Percentiles rank a stretch among this genome's conserved stretches.
Conservation (phyloP, 2,113 vertebrate genomes). For the Sapayoa aenigma region DNA sequence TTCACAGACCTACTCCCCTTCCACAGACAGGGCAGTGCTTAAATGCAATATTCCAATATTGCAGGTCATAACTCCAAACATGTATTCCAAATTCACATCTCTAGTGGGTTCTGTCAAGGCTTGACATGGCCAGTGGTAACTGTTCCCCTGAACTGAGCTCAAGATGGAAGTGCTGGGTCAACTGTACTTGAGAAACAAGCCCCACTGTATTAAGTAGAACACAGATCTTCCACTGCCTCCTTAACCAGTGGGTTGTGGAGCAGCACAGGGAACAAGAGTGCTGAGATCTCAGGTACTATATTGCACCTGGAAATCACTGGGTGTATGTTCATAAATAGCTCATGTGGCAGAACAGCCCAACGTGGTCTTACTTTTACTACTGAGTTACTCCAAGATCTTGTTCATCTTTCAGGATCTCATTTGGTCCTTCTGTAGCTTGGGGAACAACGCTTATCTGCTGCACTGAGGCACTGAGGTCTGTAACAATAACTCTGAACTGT, state of each 20-base stretch:
- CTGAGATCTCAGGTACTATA: not conserved
- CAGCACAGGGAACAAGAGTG: not conserved
- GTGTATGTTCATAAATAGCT: not conserved
- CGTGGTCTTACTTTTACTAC: not conserved
- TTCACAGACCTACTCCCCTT: not conserved
- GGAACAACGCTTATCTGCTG: not conserved
- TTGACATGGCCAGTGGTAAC: not conserved
- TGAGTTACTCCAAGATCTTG: not conserved
- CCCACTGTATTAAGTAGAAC: no score
- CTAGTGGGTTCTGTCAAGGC: not conserved
- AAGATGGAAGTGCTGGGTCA: not conserved
- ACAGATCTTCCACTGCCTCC: not conserved
- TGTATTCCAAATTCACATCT: not conserved
- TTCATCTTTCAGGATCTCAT: slow-evolving; percentile 18
- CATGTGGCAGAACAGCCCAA: not conserved
- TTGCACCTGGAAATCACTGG: not conserved
- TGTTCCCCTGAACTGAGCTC: not conserved
- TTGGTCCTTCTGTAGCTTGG: slow-evolving; percentile 3
- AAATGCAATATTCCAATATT: not conserved
- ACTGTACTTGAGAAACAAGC: not conserved
- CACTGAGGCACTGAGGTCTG: slow-evolving; percentile 11
- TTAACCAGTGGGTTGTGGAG: not conserved
- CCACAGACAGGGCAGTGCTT: not conserved
- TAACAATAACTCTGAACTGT: slow-evolving; percentile 5
- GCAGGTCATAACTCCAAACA: not conserved